These are phyloP conservation scores for Nomada flava DNA, from an alignment of 2,888 invertebrate genomes.

Conservation along the genomic window DNA sequence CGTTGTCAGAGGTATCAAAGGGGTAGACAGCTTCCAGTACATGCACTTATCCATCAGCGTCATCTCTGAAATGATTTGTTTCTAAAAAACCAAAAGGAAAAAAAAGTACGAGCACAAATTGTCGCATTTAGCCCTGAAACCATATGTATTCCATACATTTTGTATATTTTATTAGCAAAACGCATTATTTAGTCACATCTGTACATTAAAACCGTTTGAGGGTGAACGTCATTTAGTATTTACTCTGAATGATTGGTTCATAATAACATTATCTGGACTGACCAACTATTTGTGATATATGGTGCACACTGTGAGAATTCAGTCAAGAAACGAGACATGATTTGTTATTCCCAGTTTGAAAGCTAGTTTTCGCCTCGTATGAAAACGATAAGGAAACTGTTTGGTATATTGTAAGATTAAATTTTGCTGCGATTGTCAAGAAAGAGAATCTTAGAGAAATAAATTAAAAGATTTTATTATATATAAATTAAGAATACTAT, in stretches of 20 bases:
- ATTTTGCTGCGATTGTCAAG: slow-evolving; percentile 42
- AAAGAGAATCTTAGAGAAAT: slow-evolving; percentile 27
- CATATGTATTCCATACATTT: slow-evolving; percentile 76
- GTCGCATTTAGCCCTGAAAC: slow-evolving; percentile 70
- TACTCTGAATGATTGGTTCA: slow-evolving; percentile 64
- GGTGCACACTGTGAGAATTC: slow-evolving; percentile 66
- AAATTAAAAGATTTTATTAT: slow-evolving; percentile 40
- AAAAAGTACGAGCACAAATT: slow-evolving; percentile 60
- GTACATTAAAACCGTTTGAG: slow-evolving; percentile 61
- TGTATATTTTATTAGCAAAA: slow-evolving; percentile 75
- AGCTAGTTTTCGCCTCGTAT: slow-evolving; percentile 54
- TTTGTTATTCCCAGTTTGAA: slow-evolving; percentile 64
- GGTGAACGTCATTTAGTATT: slow-evolving; percentile 62
- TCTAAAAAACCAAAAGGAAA: slow-evolving; percentile 42
- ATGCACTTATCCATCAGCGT: slow-evolving; percentile 82
- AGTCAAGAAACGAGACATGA: slow-evolving; percentile 53
- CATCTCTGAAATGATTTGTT: slow-evolving; percentile 75
- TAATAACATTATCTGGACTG: slow-evolving; percentile 64
- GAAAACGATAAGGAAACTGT: slow-evolving; percentile 47
- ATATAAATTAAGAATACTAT: slow-evolving; percentile 51
- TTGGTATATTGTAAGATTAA: slow-evolving; percentile 41
- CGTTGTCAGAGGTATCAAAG: slow-evolving; percentile 83
- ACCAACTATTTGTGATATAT: slow-evolving; percentile 70
- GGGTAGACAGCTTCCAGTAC: slow-evolving; percentile 83
- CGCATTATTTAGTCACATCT: slow-evolving; percentile 68